These are phyloP conservation scores for Agrotis exclamationis DNA, from an alignment of 2,888 invertebrate genomes.

Conservation along the genomic window DNA sequence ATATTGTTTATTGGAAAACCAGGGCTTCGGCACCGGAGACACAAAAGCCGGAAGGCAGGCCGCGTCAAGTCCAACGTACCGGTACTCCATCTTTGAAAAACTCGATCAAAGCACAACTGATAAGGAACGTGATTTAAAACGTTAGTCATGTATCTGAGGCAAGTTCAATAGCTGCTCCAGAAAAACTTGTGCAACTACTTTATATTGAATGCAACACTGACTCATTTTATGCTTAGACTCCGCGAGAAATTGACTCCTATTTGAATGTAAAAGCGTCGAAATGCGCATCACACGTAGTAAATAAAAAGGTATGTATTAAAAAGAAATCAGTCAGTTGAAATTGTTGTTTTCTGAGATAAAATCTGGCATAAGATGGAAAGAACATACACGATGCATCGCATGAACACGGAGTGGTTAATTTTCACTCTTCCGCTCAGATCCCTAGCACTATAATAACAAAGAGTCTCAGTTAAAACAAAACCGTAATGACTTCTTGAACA, in stretches of 20 bases:
- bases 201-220: conserved; percentile 30
- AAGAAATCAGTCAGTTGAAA: conserved; percentile 58
- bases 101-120: conserved; percentile 44
- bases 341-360: conserved; percentile 52
- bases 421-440: conserved; percentile 46
- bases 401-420: conserved; percentile 52
- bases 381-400: conserved; percentile 45
- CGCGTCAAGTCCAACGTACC: conserved; percentile 43
- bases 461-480: conserved; percentile 54
- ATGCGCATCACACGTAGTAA: conserved; percentile 18
- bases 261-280: conserved; percentile 20
- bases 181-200: conserved; percentile 45
- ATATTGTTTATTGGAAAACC: conserved; percentile 54
- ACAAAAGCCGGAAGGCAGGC: conserved; percentile 73
- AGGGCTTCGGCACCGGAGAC: conserved; percentile 38
- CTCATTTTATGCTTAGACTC: conserved; percentile 44
- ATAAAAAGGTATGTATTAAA: conserved; percentile 50
- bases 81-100: conserved; percentile 48
- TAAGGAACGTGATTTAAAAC: conserved; percentile 49
- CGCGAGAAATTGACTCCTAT: conserved; percentile 41
- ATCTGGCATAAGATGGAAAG: conserved; percentile 53
- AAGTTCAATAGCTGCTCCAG: conserved; percentile 35
- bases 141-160: conserved; percentile 38
- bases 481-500: conserved; percentile 65
- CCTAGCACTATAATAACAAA: conserved; percentile 53